A percentile compares a stretch with the other conserved stretches of the same genome.
Conservation (phyloP, 1,140 invertebrate genomes). For the Drosophila repletoides region DNA sequence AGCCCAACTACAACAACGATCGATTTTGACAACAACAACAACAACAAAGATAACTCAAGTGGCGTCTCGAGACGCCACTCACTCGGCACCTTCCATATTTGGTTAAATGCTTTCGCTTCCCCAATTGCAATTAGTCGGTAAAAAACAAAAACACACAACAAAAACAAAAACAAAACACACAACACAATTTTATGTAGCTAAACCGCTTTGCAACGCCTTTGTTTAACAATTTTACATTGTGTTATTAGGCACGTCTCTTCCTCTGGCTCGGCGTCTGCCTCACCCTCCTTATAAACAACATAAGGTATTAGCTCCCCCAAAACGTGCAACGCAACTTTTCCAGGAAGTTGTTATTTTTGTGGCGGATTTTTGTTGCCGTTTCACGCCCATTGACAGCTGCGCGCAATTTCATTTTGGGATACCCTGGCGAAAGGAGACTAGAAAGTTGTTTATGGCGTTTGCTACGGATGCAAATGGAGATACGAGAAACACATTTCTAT, state of each 20-base stretch:
- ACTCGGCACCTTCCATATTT: conserved; percentile 50
- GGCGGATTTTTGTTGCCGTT: conserved; percentile 41
- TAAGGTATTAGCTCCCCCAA: conserved; percentile 10
- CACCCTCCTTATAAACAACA: conserved; percentile 56
- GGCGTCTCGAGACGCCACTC: conserved; percentile 38
- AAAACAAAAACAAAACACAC: too few relatives aligned
- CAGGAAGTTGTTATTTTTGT: conserved; percentile 70
- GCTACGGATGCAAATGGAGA: background rate
- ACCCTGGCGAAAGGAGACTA: conserved; percentile 29
- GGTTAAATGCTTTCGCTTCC: conserved; percentile 45
- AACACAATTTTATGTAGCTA: conserved; percentile 4
- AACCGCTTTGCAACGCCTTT: conserved; percentile 26
- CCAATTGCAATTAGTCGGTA: conserved; percentile 43
- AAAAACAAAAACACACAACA: too few relatives aligned
- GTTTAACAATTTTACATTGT: conserved; percentile 43
- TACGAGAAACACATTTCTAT: background rate
- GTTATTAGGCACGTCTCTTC: conserved; percentile 4
- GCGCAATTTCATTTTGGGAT: conserved; percentile 43
- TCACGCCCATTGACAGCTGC: conserved; percentile 56
- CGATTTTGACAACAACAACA: conserved; percentile 46
- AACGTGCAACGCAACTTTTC: conserved; percentile 61
- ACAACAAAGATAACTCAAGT: too few relatives aligned
- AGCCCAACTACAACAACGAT: conserved; percentile 32
- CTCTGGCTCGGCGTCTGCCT: background rate
- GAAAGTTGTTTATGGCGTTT: background rate